Base-by-base conservation (phyloP, 2,888 invertebrate genomes). In the Andrena hattorfiana region DNA sequence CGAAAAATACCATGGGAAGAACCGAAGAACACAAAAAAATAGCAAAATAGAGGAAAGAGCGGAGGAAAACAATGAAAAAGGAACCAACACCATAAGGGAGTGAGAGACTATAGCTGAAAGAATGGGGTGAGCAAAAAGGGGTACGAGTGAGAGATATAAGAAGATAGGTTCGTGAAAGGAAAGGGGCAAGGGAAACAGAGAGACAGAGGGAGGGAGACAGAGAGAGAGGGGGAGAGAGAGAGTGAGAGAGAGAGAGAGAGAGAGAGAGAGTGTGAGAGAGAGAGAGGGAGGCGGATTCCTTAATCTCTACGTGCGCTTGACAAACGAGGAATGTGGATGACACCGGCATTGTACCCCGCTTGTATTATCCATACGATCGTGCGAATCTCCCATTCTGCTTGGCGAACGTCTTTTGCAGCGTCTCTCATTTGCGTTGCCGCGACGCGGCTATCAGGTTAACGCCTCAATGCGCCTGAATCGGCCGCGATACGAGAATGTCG, bases 301-400 rank as follows among this genome's bases (percentile, higher is more conserved):
- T 89, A 90, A 90, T 88, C 86, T 86, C 84, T 86, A 82, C 80
- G 85, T 83, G 86, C 84, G 72, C 86, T 85, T 89, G 90, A 89
- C 86, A 89, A 86, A 89, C 87, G 87, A 88, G 85, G 85, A 89
- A 90, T 87, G 87, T 74, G 85, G 82, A 86, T 84, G 88, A 90
- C 87, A 86, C 82, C 72, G 75, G 85, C 77, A 87, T 84, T 85
- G 82, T 84, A 81, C 68, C 66, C 56, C 68, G 60, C 76, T 66
- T 74, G 84, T 79, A 85, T 89, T 89, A 86, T 87, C 86, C 81
- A 70, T 78, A 80, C 83, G 85, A 87, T 86, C 87, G 77, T 77
- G 81, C 77, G 84, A 85, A 85, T 85, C 85, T 83, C 76, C 76
- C 75, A 74, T 87, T 85, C 86, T 83, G 60, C 81, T 59, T 56